A percentile compares a stretch with the other conserved stretches of the same genome.
These are phyloP conservation scores for Helostoma temminkii DNA, from an alignment of 2,797 vertebrate species.

Conservation along the genomic window DNA sequence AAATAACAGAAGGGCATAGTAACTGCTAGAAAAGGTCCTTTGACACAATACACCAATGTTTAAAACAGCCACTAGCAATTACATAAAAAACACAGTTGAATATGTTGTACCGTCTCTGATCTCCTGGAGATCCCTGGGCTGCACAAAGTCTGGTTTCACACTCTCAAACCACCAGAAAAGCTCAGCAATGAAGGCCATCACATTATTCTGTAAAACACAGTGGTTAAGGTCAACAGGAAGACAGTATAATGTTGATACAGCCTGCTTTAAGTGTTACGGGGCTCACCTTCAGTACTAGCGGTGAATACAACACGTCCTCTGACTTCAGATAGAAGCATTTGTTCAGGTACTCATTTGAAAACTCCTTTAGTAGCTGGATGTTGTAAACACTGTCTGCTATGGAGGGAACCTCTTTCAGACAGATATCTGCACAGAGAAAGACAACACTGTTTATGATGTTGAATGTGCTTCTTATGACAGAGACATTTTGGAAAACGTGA, in stretches of 20 bases:
- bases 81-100: not conserved
- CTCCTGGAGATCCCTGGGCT: slow-evolving; percentile 92
- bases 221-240: not conserved
- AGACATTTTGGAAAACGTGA: not conserved
- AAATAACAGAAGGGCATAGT: not conserved
- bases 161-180: slow-evolving; percentile 99
- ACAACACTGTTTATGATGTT: not conserved
- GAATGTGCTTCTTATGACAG: not conserved
- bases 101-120: slow-evolving; percentile 89
- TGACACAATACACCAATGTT: not conserved
- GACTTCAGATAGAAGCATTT: slow-evolving; percentile 92
- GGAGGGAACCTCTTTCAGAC: slow-evolving; percentile 93
- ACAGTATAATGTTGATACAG: accelerated
- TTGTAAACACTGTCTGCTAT: slow-evolving; percentile 95
- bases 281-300: slow-evolving; percentile 92
- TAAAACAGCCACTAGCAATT: not conserved
- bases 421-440: slow-evolving; percentile 87
- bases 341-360: slow-evolving; percentile 92
- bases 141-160: slow-evolving; percentile 95
- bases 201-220: slow-evolving; percentile 85
- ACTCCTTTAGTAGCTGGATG: slow-evolving; percentile 92
- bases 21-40: not conserved
- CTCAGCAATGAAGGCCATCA: slow-evolving; percentile 96
- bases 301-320: slow-evolving; percentile 94
- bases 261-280: not conserved